Conservation (phyloP, 2,888 invertebrate species). For the Scotopteryx bipunctaria region DNA sequence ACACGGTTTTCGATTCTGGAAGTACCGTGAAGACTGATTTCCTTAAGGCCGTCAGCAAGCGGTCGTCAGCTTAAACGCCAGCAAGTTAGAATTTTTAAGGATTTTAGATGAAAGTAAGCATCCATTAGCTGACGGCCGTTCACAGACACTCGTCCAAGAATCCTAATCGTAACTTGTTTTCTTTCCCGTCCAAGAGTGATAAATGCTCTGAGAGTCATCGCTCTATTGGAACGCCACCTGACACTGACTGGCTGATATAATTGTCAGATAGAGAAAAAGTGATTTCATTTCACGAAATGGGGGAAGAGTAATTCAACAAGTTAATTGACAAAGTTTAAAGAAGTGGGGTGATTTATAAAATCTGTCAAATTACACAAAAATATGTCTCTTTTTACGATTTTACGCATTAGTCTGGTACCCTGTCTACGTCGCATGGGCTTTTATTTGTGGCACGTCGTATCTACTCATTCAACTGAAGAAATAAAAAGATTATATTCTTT, state of each 20-base stretch:
- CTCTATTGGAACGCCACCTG: constrained; percentile 8
- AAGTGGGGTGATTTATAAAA: constrained; percentile 7
- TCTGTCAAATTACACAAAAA: constrained; percentile 9
- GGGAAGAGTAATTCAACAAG: constrained; percentile 13
- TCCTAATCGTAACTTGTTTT: background rate
- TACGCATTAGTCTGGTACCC: background rate
- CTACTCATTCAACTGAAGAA: background rate
- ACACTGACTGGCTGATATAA: constrained; percentile 1
- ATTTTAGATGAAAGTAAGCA: too few relatives aligned
- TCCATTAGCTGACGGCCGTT: too few relatives aligned
- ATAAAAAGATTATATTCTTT: background rate
- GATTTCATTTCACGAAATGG: constrained; percentile 3
- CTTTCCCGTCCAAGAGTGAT: constrained; percentile 9
- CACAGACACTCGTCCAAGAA: too few relatives aligned
- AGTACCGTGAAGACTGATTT: too few relatives aligned
- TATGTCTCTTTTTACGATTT: too few relatives aligned
- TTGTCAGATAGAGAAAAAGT: constrained; percentile 4
- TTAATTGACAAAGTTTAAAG: constrained; percentile 3
- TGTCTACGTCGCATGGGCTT: background rate
- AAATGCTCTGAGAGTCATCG: constrained; percentile 6
- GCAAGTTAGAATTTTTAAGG: too few relatives aligned
- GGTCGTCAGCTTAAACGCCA: too few relatives aligned
- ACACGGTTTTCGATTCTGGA: constrained; percentile 13
- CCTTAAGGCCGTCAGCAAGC: too few relatives aligned
- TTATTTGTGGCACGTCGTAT: background rate